phyloP scores from a whole-genome alignment of 2,888 invertebrate genomes.

The Carcina quercana region DNA sequence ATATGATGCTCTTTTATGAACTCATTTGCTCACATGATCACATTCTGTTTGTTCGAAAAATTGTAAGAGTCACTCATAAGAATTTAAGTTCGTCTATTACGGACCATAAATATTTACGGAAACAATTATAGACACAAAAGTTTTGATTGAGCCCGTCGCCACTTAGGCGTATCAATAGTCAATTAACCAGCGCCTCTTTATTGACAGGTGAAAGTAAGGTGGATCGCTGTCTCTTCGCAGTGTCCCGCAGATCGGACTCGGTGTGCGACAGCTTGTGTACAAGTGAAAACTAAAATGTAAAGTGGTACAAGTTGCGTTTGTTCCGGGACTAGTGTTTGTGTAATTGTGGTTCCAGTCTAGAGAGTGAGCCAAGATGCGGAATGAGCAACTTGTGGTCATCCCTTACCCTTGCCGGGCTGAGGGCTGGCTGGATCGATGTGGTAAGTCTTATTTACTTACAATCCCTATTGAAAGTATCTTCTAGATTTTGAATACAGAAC shows the following conservation, averaged over 20 bases:
- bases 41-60: too few relatives aligned
- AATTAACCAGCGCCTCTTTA: conserved; percentile 46
- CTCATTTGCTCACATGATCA: too few relatives aligned
- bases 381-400: conserved; percentile 41
- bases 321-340: conserved; percentile 27
- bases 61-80: too few relatives aligned
- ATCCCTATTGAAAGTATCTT: too few relatives aligned
- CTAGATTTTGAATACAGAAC: too few relatives aligned
- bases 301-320: conserved; percentile 34
- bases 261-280: conserved; percentile 13
- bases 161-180: too few relatives aligned
- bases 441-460: too few relatives aligned
- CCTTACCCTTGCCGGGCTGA: conserved; percentile 63
- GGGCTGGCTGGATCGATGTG: conserved; percentile 66
- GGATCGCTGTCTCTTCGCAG: conserved; percentile 14
- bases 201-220: conserved; percentile 62
- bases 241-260: conserved; percentile 18
- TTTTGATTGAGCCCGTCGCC: too few relatives aligned
- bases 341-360: conserved; percentile 16
- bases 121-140: conserved; percentile 11
- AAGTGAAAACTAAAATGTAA: conserved; percentile 35
- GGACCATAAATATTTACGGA: background rate
- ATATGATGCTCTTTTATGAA: too few relatives aligned
- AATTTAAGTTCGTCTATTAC: background rate
- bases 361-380: conserved; percentile 45